Conservation (phyloP, 2,888 invertebrate genomes). For the Entomobrya proxima region DNA sequence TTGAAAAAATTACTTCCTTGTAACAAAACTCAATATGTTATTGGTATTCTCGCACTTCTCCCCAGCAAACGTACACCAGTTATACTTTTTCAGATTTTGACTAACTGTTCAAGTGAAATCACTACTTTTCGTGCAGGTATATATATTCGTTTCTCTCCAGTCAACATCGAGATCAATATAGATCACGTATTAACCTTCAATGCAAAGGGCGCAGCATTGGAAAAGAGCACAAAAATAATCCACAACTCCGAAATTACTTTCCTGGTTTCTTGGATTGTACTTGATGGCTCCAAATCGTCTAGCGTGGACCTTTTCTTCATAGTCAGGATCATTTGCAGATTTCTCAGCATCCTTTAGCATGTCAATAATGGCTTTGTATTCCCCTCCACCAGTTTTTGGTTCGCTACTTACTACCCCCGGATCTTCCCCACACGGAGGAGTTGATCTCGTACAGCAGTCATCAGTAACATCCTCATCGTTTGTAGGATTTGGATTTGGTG, state of each 20-base stretch:
- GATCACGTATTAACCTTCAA: conserved; percentile 45
- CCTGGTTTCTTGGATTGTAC: conserved; percentile 57
- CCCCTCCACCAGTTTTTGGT: conserved; percentile 38
- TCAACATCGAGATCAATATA: background rate
- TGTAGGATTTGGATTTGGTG: background rate
- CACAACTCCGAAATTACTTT: conserved; percentile 51
- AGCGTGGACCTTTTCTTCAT: conserved; percentile 54
- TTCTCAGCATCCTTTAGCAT: conserved; percentile 59
- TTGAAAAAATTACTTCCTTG: no score
- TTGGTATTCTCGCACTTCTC: no score
- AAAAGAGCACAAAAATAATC: conserved; percentile 54
- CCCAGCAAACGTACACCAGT: background rate
- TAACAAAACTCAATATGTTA: no score
- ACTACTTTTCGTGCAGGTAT: conserved; percentile 27
- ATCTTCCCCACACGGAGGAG: conserved; percentile 44
- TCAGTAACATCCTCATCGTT: conserved; percentile 46
- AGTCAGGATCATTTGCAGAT: conserved; percentile 55
- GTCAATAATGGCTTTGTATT: conserved; percentile 55
- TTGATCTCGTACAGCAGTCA: conserved; percentile 43
- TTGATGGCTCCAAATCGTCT: conserved; percentile 61
- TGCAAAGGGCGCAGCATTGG: conserved; percentile 56
- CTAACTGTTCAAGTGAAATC: conserved; percentile 20
- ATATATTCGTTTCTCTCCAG: background rate
- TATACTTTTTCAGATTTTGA: background rate
- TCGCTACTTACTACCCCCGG: conserved; percentile 30